Conservation (phyloP, 2,888 invertebrate genomes). For the Amiota communis region DNA sequence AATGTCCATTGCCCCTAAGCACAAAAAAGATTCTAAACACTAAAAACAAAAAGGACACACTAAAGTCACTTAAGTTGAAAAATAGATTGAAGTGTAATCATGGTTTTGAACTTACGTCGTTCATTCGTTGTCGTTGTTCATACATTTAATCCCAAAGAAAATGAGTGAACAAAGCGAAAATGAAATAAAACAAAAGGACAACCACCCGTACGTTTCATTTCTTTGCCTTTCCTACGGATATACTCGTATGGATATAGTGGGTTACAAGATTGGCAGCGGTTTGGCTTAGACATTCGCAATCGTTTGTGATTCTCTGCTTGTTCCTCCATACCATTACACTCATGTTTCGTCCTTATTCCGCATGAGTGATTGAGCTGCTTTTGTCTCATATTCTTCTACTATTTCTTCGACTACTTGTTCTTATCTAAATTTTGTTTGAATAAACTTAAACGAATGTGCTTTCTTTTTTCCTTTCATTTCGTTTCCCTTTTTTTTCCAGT, state of each 20-base stretch:
- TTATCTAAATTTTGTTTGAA: constrained; percentile 68
- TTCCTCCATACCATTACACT: constrained; percentile 32
- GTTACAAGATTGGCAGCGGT: no score
- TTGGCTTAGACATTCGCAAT: no score
- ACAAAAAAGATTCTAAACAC: constrained; percentile 56
- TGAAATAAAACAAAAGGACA: constrained; percentile 51
- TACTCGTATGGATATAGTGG: constrained; percentile 32
- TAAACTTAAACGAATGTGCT: constrained; percentile 66
- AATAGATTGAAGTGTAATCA: constrained; percentile 67
- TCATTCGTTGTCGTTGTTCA: constrained; percentile 49
- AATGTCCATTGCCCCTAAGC: background rate
- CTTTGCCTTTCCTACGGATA: constrained; percentile 7
- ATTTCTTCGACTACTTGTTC: constrained; percentile 40
- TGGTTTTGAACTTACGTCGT: constrained; percentile 58
- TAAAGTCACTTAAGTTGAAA: constrained; percentile 40
- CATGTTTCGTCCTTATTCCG: constrained; percentile 57
- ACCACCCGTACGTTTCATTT: background rate
- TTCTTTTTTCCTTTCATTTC: no score
- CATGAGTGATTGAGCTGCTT: constrained; percentile 63
- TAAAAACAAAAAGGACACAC: constrained; percentile 46
- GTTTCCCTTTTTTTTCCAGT: no score
- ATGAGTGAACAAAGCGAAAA: constrained; percentile 52
- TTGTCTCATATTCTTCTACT: constrained; percentile 50
- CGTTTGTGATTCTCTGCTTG: constrained; percentile 41
- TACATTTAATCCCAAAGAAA: constrained; percentile 61